Evolutionary conservation across 2,113 vertebrate species (phyloP), one percentile per base, ranked within the genome.

Genomic region (Limnothrissa miodon): DNA sequence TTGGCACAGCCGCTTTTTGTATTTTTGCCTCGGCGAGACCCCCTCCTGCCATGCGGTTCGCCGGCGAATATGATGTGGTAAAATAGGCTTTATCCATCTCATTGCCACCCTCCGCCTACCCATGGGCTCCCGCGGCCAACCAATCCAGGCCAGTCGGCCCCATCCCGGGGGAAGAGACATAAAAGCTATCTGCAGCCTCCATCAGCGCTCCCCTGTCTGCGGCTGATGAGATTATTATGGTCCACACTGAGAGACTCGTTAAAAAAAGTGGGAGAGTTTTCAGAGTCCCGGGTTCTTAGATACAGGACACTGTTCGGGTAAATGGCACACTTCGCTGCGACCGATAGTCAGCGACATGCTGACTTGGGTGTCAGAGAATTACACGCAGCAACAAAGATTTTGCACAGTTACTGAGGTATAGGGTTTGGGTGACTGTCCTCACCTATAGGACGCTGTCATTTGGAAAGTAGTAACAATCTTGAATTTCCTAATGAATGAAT

Each of bases 181-280:
- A 83, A 87, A 90, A 87, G 84, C 86, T 89, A 89, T 90, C 89
- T 86, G 85, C 56, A 25, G 81, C 87, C 87, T 87, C 84, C 86
- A 90, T 90, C 89, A 83, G 78, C 70, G 82, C 42, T 81, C 48
- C 85, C 87, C 84, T 44, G 81, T 87, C 88, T 89, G 84, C 51
- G 74, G 59, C 82, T 88, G 88, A 88, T 87, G 89, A 88, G 88
- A 89, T 88, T 89, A 87, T 87, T 81, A 87, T 86, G 85, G 83
- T 85, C 84, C 83, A 83, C 78, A 79, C 80, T 84, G 84, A 87
- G 81, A 85, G 81, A 74, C 88, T 89, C 86, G 45, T 88, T n/a
- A n/a, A 87, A 89, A 36, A 85, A 81, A 80, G 66, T 74, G 66
- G 66, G 36, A 74, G 25, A 33, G 66, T 74, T 84, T 87, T 85